Evolutionary conservation across 2,888 invertebrate species (phyloP).

Genomic region (Dicyrtoma fusca): DNA sequence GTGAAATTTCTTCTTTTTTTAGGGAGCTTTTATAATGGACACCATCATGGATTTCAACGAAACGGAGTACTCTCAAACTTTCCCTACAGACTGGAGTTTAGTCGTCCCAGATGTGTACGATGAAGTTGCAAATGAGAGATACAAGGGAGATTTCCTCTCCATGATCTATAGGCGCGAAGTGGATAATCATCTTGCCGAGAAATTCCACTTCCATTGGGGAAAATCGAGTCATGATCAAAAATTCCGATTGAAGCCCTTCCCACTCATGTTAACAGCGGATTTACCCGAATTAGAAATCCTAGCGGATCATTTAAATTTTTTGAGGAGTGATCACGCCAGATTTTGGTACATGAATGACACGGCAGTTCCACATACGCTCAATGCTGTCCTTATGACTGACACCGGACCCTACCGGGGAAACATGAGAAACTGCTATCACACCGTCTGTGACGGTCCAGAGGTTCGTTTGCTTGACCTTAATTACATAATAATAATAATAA

Average conservation of each 20-base stretch:
- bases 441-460: slow-evolving; percentile 55
- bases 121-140: slow-evolving; percentile 51
- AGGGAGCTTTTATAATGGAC: slow-evolving; percentile 59
- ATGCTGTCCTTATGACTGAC: slow-evolving; percentile 59
- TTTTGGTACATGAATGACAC: slow-evolving; percentile 59
- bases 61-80: slow-evolving; percentile 57
- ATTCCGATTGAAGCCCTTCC: slow-evolving; percentile 56
- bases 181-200: slow-evolving; percentile 57
- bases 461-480: slow-evolving; percentile 32
- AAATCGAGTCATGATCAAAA: slow-evolving; percentile 45
- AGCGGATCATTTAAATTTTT: slow-evolving; percentile 58
- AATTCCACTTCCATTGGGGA: slow-evolving; percentile 55
- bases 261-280: slow-evolving; percentile 56
- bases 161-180: slow-evolving; percentile 58
- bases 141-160: slow-evolving; percentile 59
- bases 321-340: slow-evolving; percentile 59
- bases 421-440: slow-evolving; percentile 55
- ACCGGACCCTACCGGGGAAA: slow-evolving; percentile 58
- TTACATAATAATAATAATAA: not conserved
- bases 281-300: slow-evolving; percentile 57
- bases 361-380: slow-evolving; percentile 56
- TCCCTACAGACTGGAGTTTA: slow-evolving; percentile 57
- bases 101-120: slow-evolving; percentile 53
- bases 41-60: slow-evolving; percentile 59
- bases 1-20: not conserved